phyloP scores from a whole-genome alignment of 2,113 vertebrate genomes.

The Marmota flaviventris region DNA sequence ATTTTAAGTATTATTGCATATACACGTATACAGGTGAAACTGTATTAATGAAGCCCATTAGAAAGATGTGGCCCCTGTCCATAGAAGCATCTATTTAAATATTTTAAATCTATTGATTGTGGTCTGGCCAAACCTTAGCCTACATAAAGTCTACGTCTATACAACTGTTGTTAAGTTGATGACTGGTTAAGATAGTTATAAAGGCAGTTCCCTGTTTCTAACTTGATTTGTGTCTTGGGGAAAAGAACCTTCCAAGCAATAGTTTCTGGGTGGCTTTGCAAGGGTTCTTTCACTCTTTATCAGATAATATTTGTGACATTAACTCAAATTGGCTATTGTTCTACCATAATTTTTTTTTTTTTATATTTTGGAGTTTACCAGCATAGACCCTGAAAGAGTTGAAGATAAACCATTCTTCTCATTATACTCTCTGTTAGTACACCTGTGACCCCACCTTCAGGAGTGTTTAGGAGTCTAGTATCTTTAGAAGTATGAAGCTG shows the following conservation, averaged over 20 bases:
- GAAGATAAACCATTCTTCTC: background rate
- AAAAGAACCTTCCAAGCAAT: background rate
- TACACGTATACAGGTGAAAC: background rate
- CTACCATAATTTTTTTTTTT: background rate
- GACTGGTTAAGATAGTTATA: background rate
- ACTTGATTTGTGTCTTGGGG: background rate
- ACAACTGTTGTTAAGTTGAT: background rate
- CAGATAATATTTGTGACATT: background rate
- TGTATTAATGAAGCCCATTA: background rate
- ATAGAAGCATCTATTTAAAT: conserved; percentile 31
- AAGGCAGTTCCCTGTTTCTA: background rate
- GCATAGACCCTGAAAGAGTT: background rate
- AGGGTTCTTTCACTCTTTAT: background rate
- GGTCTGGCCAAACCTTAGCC: background rate
- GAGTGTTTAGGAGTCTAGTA: background rate
- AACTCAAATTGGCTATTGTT: background rate
- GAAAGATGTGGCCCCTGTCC: background rate
- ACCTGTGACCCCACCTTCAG: background rate
- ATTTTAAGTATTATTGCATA: background rate
- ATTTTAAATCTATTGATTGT: conserved; percentile 42
- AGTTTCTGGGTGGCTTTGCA: background rate
- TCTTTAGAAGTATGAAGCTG: background rate
- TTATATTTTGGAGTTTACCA: background rate
- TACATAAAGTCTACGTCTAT: background rate
- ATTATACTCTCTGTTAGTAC: background rate